Evolutionary conservation across 2,113 vertebrate genomes (phyloP).

Genomic region (Phainopepla nitens): DNA sequence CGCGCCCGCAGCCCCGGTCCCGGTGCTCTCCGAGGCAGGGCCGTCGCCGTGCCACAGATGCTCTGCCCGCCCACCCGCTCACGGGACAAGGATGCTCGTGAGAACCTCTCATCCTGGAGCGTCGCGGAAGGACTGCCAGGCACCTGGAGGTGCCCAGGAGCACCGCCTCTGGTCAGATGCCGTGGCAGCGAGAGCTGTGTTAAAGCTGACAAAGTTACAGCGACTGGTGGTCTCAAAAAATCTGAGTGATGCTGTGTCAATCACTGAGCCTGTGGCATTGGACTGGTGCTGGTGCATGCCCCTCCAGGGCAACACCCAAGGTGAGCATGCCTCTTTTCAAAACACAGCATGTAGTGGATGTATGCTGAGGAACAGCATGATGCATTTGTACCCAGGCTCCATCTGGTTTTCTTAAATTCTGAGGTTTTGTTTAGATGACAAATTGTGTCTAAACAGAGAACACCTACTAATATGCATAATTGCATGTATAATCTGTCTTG

Average conservation of each 20-base stretch:
- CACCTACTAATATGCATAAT: rapidly evolving
- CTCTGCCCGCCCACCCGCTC: neutral
- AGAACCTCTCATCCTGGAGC: neutral
- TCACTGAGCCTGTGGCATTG: rapidly evolving
- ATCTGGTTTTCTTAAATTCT: neutral
- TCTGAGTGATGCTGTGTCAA: rapidly evolving
- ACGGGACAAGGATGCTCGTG: rapidly evolving
- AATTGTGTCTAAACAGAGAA: neutral
- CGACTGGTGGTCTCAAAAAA: rapidly evolving
- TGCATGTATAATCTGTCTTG: rapidly evolving
- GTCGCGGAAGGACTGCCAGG: rapidly evolving
- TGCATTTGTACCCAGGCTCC: neutral
- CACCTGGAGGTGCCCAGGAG: neutral
- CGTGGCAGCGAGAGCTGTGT: rapidly evolving
- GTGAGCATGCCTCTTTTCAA: too few relatives aligned
- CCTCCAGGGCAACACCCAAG: neutral
- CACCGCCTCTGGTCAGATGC: rapidly evolving
- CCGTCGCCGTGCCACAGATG: rapidly evolving
- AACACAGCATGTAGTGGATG: neutral
- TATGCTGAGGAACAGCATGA: rapidly evolving
- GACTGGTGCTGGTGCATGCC: neutral
- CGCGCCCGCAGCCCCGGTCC: neutral
- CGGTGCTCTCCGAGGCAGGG: neutral
- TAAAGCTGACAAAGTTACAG: too few relatives aligned
- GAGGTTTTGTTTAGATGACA: neutral